Evolutionary conservation across 2,797 vertebrate genomes (phyloP).

Genomic region (Distichodus sexfasciatus): DNA sequence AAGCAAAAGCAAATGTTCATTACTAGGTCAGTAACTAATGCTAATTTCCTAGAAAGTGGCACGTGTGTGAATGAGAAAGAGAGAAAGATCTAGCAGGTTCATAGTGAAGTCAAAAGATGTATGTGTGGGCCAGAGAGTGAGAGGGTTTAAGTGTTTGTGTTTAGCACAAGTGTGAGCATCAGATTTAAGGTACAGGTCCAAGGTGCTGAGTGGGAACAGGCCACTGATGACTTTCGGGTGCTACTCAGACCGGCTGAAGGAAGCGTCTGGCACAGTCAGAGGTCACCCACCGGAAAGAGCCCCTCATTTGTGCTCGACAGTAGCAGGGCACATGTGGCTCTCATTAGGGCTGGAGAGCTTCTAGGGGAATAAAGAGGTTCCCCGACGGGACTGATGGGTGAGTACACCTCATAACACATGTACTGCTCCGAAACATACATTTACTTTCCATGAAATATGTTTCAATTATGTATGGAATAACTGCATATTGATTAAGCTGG

Average conservation of each 20-base stretch:
- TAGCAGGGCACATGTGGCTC: slow-evolving; percentile 69
- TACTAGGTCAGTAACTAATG: no score
- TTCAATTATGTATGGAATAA: slow-evolving; percentile 13
- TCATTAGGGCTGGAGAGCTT: slow-evolving; percentile 62
- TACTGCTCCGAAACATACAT: not conserved
- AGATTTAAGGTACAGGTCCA: slow-evolving; percentile 43
- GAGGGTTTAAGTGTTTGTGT: no score
- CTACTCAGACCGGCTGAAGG: slow-evolving; percentile 37
- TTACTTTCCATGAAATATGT: not conserved
- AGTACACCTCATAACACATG: slow-evolving; percentile 39
- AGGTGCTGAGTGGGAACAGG: slow-evolving; percentile 58
- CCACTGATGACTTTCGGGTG: slow-evolving; percentile 38
- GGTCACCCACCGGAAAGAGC: slow-evolving; percentile 64
- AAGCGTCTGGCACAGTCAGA: slow-evolving; percentile 50
- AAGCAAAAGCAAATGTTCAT: no score
- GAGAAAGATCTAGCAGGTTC: not conserved
- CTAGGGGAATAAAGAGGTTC: slow-evolving; percentile 58
- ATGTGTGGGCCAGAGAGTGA: no score
- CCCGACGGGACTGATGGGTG: slow-evolving; percentile 29
- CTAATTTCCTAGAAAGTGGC: not conserved
- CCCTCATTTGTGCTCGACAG: slow-evolving; percentile 67
- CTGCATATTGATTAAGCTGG: not conserved
- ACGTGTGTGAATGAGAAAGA: not conserved
- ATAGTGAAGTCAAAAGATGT: not conserved
- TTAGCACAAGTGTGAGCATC: no score